phyloP scores from a whole-genome alignment of 2,113 vertebrate species.

The Percopsis transmontana region DNA sequence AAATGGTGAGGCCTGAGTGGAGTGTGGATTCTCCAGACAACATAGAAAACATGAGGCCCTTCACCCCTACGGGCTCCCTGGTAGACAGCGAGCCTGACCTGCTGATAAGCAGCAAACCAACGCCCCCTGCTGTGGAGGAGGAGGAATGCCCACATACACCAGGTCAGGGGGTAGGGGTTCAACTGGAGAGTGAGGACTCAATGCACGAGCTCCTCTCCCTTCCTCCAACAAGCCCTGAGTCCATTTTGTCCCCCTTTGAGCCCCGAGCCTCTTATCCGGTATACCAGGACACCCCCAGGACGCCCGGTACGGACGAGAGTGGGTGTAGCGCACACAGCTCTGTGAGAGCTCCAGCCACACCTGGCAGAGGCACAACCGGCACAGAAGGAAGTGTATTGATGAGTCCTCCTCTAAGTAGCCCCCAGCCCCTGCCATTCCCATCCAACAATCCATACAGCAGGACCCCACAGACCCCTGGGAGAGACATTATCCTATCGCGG shows the following conservation, averaged over 20 bases:
- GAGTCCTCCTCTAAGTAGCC: constrained; percentile 80
- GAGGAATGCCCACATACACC: constrained; percentile 82
- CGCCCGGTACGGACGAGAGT: constrained; percentile 79
- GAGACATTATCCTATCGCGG: constrained; percentile 84
- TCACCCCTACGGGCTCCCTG: constrained; percentile 75
- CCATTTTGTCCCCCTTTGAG: constrained; percentile 5
- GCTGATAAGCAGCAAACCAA: constrained; percentile 65
- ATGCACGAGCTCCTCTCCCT: constrained; percentile 54
- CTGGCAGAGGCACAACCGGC: constrained; percentile 77
- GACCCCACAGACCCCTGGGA: constrained; percentile 93
- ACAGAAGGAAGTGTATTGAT: constrained; percentile 76
- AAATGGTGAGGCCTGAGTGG: constrained; percentile 65
- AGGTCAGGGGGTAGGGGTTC: constrained; percentile 73
- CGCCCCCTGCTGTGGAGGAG: constrained; percentile 72
- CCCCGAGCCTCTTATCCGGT: constrained; percentile 58
- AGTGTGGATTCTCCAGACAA: constrained; percentile 65
- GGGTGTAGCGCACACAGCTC: constrained; percentile 76
- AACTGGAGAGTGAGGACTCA: constrained; percentile 70
- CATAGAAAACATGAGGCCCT: constrained; percentile 64
- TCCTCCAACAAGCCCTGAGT: constrained; percentile 40
- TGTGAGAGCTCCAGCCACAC: constrained; percentile 81
- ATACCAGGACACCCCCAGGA: constrained; percentile 86
- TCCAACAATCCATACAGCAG: constrained; percentile 80
- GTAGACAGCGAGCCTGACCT: constrained; percentile 76
- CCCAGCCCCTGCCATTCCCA: constrained; percentile 80